Evolutionary conservation across 2,888 invertebrate genomes (phyloP), one percentile per base, ranked within the genome.

Genomic region (Acleris sparsana): DNA sequence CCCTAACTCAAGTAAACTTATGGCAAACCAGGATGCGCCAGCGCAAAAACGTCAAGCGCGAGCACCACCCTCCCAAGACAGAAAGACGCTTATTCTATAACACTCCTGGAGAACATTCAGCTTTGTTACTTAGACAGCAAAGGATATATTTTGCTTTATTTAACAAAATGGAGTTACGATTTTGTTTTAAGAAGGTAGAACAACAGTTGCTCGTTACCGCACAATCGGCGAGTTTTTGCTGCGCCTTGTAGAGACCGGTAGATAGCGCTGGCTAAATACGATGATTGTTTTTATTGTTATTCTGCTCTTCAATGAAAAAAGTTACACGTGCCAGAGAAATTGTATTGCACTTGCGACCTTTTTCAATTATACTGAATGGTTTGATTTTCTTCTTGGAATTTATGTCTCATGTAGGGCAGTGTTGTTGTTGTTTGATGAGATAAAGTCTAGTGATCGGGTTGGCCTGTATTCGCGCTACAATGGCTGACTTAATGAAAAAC

Each of bases 221-320:
- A 66, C 66, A 66, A 66, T 66, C 66, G 61, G 16, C 1, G 51
- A 25, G 62, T 66, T 66, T 66, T 61, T 66, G 51, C 51, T 9
- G 13, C 46, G 46, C 61, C 62, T 56, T 60, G 51, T 51, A 29
- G 11, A 29, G 53, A 62, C 66, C 61, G 62, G 56, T 61, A 61
- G 62, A 62, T 44, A 62, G 61, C 62, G 66, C 46, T 62, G 18
- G 33, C 66, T 66, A 66, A 66, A 66, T 66, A 66, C 57, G 66
- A 65, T 63, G 58, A 63, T 66, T 62, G 66, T 66, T 66, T 66
- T 66, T 66, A 66, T 66, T 66, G 57, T 62, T 62, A 57, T 62
- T 62, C 44, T 52, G 49, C 11, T 29, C 44, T 56, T 51, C 57
- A n/a, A 22, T 1, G 53, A 25, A 53, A 16, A 46, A 46, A 46